Conservation (phyloP, 2,797 vertebrate species). For the Spinibarbus caldwelli region DNA sequence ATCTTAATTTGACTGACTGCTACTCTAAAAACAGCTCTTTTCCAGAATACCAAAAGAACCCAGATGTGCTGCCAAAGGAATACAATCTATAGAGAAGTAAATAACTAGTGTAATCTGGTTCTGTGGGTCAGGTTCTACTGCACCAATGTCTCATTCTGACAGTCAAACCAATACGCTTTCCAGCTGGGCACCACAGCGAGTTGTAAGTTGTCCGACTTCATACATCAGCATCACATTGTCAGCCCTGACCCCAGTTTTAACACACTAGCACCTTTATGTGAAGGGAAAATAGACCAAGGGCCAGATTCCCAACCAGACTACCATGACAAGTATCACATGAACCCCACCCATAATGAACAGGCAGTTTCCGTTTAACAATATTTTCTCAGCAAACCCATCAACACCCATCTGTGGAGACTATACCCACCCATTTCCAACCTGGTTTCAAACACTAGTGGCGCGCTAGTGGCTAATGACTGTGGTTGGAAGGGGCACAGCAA, state of each 20-base stretch:
- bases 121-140: neutral
- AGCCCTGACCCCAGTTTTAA: slow-evolving; percentile 17
- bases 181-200: slow-evolving; percentile 1
- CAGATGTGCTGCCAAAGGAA: neutral
- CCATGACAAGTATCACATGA: slow-evolving; percentile 46
- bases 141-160: neutral
- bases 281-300: slow-evolving; percentile 37
- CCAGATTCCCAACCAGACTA: slow-evolving; percentile 42
- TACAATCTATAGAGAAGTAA: neutral
- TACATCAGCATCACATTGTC: slow-evolving; percentile 34
- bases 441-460: neutral
- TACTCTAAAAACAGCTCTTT: neutral
- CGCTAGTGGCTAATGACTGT: slow-evolving; percentile 34
- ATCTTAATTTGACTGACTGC: neutral
- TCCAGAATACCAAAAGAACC: neutral
- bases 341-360: slow-evolving; percentile 40
- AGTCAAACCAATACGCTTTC: slow-evolving; percentile 13
- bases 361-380: slow-evolving; percentile 55
- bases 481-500: slow-evolving; percentile 24
- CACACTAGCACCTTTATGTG: slow-evolving; percentile 44
- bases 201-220: slow-evolving; percentile 23
- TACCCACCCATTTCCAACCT: slow-evolving; percentile 16
- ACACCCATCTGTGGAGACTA: slow-evolving; percentile 33
- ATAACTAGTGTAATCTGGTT: neutral
- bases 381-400: slow-evolving; percentile 48